Conservation (phyloP, 2,797 vertebrate species). For the Todus mexicanus region DNA sequence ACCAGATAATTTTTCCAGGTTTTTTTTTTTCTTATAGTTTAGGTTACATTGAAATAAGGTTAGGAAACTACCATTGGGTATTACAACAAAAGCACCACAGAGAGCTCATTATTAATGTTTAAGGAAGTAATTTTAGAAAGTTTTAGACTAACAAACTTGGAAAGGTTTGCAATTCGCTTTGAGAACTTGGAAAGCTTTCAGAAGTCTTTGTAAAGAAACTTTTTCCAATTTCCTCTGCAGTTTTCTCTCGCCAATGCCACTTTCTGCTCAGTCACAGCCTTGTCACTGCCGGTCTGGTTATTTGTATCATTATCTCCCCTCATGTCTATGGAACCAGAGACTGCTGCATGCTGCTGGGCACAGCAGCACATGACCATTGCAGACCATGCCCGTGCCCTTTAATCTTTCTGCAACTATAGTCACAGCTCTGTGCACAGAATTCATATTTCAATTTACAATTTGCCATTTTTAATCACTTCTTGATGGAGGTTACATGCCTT, state of each 20-base stretch:
- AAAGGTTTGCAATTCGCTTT: neutral
- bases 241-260: neutral
- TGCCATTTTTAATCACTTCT: neutral
- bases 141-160: too few species aligned
- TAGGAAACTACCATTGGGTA: neutral
- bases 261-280: neutral
- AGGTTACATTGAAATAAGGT: neutral
- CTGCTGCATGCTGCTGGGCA: neutral
- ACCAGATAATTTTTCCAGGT: neutral
- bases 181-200: neutral
- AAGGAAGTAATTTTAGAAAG: neutral
- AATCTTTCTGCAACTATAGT: neutral
- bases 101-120: neutral
- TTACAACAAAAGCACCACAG: neutral
- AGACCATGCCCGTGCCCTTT: fast-evolving
- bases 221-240: neutral
- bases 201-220: neutral
- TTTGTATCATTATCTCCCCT: neutral
- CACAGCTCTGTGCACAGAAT: neutral
- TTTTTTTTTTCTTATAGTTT: neutral
- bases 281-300: neutral
- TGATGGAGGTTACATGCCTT: neutral
- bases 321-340: neutral
- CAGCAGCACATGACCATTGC: neutral
- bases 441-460: neutral